Conservation (phyloP, 2,888 invertebrate species). For the Nomada ruficornis region DNA sequence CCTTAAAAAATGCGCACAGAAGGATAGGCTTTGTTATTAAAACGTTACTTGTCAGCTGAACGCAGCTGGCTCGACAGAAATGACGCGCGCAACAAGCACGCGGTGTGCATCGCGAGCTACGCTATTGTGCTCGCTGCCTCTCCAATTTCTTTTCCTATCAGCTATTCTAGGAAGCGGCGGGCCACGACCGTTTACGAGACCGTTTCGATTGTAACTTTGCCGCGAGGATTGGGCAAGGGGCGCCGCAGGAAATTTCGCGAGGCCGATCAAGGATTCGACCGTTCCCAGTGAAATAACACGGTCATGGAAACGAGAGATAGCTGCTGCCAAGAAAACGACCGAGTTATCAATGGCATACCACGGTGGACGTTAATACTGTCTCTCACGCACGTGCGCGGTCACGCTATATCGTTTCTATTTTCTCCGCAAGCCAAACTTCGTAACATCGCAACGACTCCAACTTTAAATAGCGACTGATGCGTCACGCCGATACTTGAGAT, state of each 20-base stretch:
- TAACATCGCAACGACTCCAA: conserved; percentile 53
- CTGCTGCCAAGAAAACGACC: conserved; percentile 48
- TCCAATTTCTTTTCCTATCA: no score
- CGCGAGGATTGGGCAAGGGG: neutral
- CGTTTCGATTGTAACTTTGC: neutral
- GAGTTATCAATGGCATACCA: conserved; percentile 77
- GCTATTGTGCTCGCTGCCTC: no score
- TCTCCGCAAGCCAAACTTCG: conserved; percentile 50
- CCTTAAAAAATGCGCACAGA: conserved; percentile 52
- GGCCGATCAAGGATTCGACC: neutral
- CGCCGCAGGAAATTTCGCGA: neutral
- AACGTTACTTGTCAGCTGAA: neutral
- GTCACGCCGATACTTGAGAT: neutral
- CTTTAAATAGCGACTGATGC: conserved; percentile 46
- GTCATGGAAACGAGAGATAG: neutral
- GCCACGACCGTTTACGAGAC: no score
- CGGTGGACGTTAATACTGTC: conserved; percentile 64
- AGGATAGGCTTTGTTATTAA: conserved; percentile 15
- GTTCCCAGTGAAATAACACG: neutral
- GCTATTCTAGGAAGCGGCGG: neutral
- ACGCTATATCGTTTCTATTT: conserved; percentile 67
- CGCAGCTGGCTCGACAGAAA: neutral
- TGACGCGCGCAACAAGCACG: neutral
- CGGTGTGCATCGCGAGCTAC: no score
- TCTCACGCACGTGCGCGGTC: conserved; percentile 55